A percentile compares a stretch with the other conserved stretches of the same genome.
Evolutionary conservation across 2,797 vertebrate genomes (phyloP).

Genomic region (Lepidocolaptes lacrymiger): DNA sequence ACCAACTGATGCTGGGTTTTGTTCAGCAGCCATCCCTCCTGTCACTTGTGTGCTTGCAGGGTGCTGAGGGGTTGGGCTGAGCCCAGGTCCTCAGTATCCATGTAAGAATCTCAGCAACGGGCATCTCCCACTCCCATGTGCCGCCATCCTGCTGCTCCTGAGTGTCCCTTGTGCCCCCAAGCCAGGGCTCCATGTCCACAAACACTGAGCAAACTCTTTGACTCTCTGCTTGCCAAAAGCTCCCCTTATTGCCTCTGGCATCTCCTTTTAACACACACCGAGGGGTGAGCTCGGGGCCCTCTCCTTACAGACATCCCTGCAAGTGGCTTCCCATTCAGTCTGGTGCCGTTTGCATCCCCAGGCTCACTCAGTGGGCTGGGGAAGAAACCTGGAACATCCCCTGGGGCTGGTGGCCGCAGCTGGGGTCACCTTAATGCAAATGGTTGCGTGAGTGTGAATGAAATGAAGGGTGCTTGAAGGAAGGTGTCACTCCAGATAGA

Average conservation of each 20-base stretch:
- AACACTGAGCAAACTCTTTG: not conserved
- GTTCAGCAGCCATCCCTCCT: not conserved
- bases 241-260: not conserved
- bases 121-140: not conserved
- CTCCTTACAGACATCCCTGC: not conserved
- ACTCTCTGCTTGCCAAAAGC: not conserved
- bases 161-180: rapidly evolving
- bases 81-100: not conserved
- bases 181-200: not conserved
- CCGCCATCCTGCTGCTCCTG: not conserved
- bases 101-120: rapidly evolving
- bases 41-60: not conserved
- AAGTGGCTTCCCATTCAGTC: conserved; percentile 2
- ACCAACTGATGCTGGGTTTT: rapidly evolving
- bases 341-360: not conserved
- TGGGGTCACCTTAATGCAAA: conserved; percentile 33
- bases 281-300: not conserved
- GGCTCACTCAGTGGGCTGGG: not conserved
- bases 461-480: conserved; percentile 60
- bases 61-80: rapidly evolving
- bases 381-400: rapidly evolving
- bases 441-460: not conserved
- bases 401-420: not conserved
- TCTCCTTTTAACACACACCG: not conserved
- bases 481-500: conserved; percentile 60